Conservation (phyloP, 2,888 invertebrate species). For the Cephus nigrinus region DNA sequence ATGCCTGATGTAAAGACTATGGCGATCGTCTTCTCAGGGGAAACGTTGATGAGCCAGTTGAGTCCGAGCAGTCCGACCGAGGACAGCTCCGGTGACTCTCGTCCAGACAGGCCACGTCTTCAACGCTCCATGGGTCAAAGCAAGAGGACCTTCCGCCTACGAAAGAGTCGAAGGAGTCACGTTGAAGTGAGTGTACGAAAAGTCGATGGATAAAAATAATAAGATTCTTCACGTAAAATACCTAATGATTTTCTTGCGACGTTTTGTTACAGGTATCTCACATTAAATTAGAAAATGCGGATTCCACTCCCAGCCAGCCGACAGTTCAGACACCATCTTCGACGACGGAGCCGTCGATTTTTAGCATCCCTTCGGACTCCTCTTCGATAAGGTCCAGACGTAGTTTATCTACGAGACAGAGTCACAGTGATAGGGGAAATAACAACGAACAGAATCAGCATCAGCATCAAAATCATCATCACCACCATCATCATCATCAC, state of each 20-base stretch:
- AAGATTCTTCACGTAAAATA: slow-evolving; percentile 29
- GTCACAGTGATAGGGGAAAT: slow-evolving; percentile 27
- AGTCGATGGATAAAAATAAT: neutral
- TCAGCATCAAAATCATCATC: slow-evolving; percentile 32
- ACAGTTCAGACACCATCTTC: slow-evolving; percentile 37
- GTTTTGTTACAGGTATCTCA: slow-evolving; percentile 65
- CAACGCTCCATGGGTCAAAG: slow-evolving; percentile 95
- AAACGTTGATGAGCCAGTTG: slow-evolving; percentile 79
- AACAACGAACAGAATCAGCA: slow-evolving; percentile 28
- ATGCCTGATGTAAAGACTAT: neutral
- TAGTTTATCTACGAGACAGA: slow-evolving; percentile 42
- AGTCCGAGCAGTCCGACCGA: slow-evolving; percentile 80
- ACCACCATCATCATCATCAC: slow-evolving; percentile 42
- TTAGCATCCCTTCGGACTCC: slow-evolving; percentile 50
- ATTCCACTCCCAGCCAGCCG: slow-evolving; percentile 33
- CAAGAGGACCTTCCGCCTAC: slow-evolving; percentile 90
- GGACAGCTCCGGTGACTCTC: slow-evolving; percentile 74
- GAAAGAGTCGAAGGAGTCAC: slow-evolving; percentile 80
- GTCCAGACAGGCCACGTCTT: slow-evolving; percentile 75
- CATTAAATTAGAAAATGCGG: slow-evolving; percentile 64
- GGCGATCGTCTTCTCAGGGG: slow-evolving; percentile 68
- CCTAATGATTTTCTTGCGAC: neutral
- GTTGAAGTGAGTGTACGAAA: slow-evolving; percentile 71
- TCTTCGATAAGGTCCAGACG: slow-evolving; percentile 49
- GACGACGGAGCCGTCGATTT: slow-evolving; percentile 37